Conservation (phyloP, 2,797 vertebrate species). For the Melanotaenia nigrans region DNA sequence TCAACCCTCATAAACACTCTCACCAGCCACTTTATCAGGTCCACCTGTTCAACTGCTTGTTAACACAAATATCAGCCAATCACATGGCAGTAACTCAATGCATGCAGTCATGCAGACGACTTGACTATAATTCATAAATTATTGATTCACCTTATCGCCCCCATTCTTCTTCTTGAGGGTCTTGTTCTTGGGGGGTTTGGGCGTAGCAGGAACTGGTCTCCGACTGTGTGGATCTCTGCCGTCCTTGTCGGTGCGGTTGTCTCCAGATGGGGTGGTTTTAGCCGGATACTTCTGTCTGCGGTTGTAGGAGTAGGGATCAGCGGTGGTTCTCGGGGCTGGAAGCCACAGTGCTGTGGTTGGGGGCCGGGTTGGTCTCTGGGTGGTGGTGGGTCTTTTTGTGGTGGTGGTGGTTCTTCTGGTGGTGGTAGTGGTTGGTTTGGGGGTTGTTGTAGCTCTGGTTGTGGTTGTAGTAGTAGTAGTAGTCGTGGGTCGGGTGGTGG, state of each 20-base stretch:
- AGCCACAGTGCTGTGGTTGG: conserved; percentile 73
- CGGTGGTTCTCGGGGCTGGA: conserved; percentile 72
- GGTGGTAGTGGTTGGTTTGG: conserved; percentile 69
- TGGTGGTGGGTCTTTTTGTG: conserved; percentile 73
- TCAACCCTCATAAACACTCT: too few relatives aligned
- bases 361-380: conserved; percentile 81
- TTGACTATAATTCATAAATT: neutral
- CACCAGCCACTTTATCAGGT: too few relatives aligned
- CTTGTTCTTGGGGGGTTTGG: conserved; percentile 85
- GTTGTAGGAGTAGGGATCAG: conserved; percentile 81
- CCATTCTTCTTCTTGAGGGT: conserved; percentile 85
- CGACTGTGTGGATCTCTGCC: conserved; percentile 70
- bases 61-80: too few relatives aligned
- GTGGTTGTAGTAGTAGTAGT: conserved; percentile 68
- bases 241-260: conserved; percentile 89
- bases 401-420: conserved; percentile 72
- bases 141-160: conserved; percentile 65
- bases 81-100: too few relatives aligned
- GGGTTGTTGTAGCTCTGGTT: conserved; percentile 63
- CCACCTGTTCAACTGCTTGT: too few relatives aligned
- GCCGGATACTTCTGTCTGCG: conserved; percentile 76
- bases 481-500: conserved; percentile 9
- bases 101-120: too few relatives aligned
- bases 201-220: conserved; percentile 78
- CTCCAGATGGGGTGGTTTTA: conserved; percentile 86